Evolutionary conservation across 2,113 vertebrate genomes (phyloP).

Genomic region (Phalacrocorax aristotelis): DNA sequence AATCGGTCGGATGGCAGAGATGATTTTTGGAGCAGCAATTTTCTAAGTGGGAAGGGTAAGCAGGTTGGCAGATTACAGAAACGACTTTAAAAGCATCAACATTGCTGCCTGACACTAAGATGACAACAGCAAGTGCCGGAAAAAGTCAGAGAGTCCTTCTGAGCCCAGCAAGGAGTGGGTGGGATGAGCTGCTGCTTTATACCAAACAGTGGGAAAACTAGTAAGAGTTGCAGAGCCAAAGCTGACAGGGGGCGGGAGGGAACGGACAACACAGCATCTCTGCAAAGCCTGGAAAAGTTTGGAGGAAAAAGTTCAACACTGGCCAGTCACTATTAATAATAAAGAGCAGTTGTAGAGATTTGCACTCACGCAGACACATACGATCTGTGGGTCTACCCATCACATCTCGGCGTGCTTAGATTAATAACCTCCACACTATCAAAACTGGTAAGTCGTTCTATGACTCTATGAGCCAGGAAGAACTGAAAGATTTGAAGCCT

Average conservation of each 20-base stretch:
- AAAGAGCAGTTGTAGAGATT: background rate
- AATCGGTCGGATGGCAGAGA: background rate
- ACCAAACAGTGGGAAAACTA: background rate
- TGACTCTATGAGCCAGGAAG: background rate
- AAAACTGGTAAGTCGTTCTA: background rate
- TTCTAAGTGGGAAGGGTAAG: background rate
- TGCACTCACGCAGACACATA: too few species aligned
- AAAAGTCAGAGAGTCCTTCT: background rate
- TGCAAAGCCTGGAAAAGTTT: background rate
- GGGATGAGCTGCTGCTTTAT: background rate
- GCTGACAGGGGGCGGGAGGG: fast-evolving
- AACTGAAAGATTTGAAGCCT: background rate
- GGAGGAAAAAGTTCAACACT: background rate
- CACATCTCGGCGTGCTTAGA: background rate
- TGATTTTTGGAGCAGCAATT: constrained; percentile 24
- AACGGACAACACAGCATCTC: background rate
- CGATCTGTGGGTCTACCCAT: fast-evolving
- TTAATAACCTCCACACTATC: background rate
- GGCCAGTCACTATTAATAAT: too few species aligned
- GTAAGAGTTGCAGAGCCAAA: background rate
- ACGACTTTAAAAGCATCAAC: background rate
- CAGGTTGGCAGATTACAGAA: background rate
- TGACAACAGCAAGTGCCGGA: background rate
- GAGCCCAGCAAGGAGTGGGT: background rate
- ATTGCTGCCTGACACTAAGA: background rate